These are phyloP conservation scores for Choreutis nemorana DNA, from an alignment of 2,888 invertebrate genomes.

Conservation along the genomic window DNA sequence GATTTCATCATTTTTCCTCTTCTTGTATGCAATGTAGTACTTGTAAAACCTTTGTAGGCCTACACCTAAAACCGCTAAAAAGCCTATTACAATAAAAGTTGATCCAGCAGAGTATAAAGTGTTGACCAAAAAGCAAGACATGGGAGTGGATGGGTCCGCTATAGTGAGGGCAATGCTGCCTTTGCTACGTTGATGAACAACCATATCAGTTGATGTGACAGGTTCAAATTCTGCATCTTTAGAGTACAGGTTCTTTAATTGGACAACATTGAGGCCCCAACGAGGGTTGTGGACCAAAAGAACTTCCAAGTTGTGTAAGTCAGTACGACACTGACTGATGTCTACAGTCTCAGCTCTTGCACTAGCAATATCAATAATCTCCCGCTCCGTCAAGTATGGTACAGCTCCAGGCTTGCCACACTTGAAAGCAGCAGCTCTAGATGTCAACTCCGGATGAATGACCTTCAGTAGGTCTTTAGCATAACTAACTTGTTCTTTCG, in stretches of 20 bases:
- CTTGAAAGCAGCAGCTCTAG: slow-evolving; percentile 62
- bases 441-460: slow-evolving; percentile 70
- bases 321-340: slow-evolving; percentile 56
- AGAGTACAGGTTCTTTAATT: slow-evolving; percentile 38
- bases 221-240: slow-evolving; percentile 35
- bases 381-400: slow-evolving; percentile 69
- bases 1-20: slow-evolving; percentile 65
- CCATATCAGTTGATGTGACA: slow-evolving; percentile 47
- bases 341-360: slow-evolving; percentile 30
- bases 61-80: slow-evolving; percentile 36
- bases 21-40: slow-evolving; percentile 51
- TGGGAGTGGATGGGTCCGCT: slow-evolving; percentile 67
- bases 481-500: slow-evolving; percentile 66
- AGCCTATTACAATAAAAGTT: slow-evolving; percentile 32
- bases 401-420: slow-evolving; percentile 61
- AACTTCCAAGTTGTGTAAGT: slow-evolving; percentile 72
- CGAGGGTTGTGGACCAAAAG: slow-evolving; percentile 74
- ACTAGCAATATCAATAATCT: slow-evolving; percentile 67
- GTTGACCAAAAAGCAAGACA: slow-evolving; percentile 68
- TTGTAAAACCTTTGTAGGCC: slow-evolving; percentile 43
- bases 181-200: slow-evolving; percentile 57
- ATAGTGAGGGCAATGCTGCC: slow-evolving; percentile 66
- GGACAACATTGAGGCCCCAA: slow-evolving; percentile 74
- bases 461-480: slow-evolving; percentile 71
- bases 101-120: slow-evolving; percentile 63